These are phyloP conservation scores for Cosmia pyralina DNA, from an alignment of 2,888 invertebrate species.

Conservation along the genomic window DNA sequence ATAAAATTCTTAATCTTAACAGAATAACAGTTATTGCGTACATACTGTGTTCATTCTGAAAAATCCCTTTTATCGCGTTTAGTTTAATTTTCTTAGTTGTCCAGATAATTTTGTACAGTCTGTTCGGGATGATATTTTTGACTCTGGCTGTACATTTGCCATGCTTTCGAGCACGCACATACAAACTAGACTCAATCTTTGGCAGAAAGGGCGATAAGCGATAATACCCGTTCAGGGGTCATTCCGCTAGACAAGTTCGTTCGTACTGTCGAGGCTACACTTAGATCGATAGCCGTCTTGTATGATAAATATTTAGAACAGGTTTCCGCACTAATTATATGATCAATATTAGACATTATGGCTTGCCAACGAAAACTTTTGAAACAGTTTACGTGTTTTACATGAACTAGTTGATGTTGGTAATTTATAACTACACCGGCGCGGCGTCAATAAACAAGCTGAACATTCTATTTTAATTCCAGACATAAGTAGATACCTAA, in stretches of 20 bases:
- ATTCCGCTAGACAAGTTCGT: constrained; percentile 17
- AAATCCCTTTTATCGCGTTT: not conserved
- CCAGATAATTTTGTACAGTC: not conserved
- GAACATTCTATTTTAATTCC: constrained; percentile 19
- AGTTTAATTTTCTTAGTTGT: not conserved
- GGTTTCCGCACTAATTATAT: not conserved
- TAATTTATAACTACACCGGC: constrained; percentile 9
- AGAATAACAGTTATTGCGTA: not conserved
- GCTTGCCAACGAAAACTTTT: not conserved
- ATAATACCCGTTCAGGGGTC: not conserved
- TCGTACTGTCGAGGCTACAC: not conserved
- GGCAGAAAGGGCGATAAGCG: constrained; percentile 4
- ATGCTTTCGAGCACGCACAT: constrained; percentile 5
- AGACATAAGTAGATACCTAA: not conserved
- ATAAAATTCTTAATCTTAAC: not conserved
- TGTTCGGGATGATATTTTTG: not conserved
- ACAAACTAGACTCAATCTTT: not conserved
- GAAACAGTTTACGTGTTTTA: not conserved
- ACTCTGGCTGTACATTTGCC: not conserved
- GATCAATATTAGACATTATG: constrained; percentile 10
- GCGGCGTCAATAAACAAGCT: not conserved
- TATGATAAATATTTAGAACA: constrained; percentile 11
- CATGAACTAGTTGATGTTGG: not conserved
- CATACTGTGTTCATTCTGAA: not conserved
- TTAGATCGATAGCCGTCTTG: not conserved